Evolutionary conservation across 1,140 invertebrate genomes (phyloP).

Genomic region (Bombus breviceps): DNA sequence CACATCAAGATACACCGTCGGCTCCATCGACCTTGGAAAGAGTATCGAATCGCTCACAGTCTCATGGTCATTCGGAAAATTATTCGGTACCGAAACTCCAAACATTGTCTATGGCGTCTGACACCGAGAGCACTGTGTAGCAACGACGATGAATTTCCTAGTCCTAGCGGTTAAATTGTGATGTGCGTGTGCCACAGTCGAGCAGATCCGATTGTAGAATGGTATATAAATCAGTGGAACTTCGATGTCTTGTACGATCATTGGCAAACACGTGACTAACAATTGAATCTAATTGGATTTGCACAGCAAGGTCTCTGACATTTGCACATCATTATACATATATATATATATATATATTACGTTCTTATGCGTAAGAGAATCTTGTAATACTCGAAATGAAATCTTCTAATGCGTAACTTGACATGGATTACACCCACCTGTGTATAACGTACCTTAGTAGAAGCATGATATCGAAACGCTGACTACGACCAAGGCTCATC

Average conservation of each 20-base stretch:
- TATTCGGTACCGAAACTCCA: slow-evolving; percentile 84
- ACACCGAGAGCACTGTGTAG: slow-evolving; percentile 79
- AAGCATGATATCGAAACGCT: slow-evolving; percentile 30
- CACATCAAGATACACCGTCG: slow-evolving; percentile 79
- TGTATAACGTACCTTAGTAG: slow-evolving; percentile 66
- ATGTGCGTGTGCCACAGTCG: slow-evolving; percentile 61
- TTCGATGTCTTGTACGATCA: slow-evolving; percentile 8
- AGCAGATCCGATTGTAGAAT: slow-evolving; percentile 39
- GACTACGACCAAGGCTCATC: slow-evolving; percentile 4
- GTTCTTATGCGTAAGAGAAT: slow-evolving; percentile 45
- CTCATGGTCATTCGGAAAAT: slow-evolving; percentile 80
- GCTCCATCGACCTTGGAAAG: slow-evolving; percentile 78
- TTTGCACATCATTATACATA: slow-evolving; percentile 41
- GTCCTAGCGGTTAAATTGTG: slow-evolving; percentile 69
- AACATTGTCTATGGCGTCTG: slow-evolving; percentile 78
- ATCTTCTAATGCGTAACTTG: slow-evolving; percentile 40
- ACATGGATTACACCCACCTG: slow-evolving; percentile 64
- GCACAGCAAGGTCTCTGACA: slow-evolving; percentile 26
- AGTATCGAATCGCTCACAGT: slow-evolving; percentile 69
- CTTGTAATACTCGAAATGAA: slow-evolving; percentile 62
- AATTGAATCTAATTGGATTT: slow-evolving; percentile 11
- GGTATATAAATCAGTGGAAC: not conserved
- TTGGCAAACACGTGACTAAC: slow-evolving; percentile 28
- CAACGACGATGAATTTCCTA: slow-evolving; percentile 72
- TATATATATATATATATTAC: slow-evolving; percentile 25